phyloP scores from a whole-genome alignment of 1,140 invertebrate genomes.

The Lanistes nyassanus region DNA sequence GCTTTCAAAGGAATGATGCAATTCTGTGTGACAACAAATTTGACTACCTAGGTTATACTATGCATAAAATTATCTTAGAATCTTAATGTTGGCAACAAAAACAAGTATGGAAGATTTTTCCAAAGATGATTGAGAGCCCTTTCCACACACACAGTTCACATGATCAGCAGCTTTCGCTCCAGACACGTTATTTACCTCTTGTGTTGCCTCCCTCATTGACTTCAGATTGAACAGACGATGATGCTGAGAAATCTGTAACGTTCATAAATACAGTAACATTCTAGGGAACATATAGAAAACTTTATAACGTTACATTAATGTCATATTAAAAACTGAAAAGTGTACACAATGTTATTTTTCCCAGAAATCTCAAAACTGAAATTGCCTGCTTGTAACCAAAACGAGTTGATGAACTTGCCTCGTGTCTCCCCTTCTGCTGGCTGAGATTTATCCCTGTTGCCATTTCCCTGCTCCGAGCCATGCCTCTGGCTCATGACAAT shows the following conservation, averaged over 20 bases:
- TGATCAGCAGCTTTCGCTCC: not conserved
- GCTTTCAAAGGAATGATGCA: too few species aligned
- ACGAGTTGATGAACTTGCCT: not conserved
- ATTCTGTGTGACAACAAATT: too few species aligned
- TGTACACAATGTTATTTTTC: too few species aligned
- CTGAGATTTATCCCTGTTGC: constrained; percentile 30
- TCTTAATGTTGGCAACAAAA: too few species aligned
- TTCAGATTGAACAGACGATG: constrained; percentile 29
- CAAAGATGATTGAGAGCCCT: too few species aligned
- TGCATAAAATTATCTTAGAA: too few species aligned
- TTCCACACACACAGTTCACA: too few species aligned
- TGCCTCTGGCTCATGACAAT: constrained; percentile 61
- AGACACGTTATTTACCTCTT: constrained; percentile 14
- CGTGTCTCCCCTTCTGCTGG: constrained; percentile 20
- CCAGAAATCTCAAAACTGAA: not conserved
- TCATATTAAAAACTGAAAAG: too few species aligned
- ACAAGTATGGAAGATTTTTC: too few species aligned
- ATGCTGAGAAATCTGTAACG: constrained; percentile 23
- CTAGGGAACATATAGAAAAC: not conserved
- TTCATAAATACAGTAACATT: not conserved
- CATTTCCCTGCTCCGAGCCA: constrained; percentile 21
- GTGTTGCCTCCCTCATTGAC: constrained; percentile 1
- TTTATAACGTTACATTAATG: not conserved
- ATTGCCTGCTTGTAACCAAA: too few species aligned
- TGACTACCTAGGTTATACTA: too few species aligned